These are phyloP conservation scores for Trichopria drosophilae DNA, from an alignment of 2,888 invertebrate species.

Conservation along the genomic window DNA sequence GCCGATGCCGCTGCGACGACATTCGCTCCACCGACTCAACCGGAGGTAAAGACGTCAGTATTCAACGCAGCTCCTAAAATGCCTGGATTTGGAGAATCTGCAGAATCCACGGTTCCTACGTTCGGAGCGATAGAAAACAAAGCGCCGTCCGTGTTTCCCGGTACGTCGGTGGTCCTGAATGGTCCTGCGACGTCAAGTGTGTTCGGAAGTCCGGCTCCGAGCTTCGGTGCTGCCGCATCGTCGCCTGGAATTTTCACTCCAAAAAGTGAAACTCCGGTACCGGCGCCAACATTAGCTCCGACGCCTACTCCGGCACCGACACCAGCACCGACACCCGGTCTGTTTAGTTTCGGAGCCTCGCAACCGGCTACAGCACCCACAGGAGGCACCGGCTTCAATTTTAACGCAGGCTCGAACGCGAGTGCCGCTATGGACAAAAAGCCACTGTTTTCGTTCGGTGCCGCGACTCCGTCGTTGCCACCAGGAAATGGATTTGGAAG, in stretches of 20 bases:
- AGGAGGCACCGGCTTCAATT: constrained; percentile 42
- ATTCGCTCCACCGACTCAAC: constrained; percentile 15
- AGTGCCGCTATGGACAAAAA: constrained; percentile 29
- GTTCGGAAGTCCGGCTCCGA: constrained; percentile 37
- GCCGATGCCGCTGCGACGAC: constrained; percentile 4
- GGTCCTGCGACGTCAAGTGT: constrained; percentile 7
- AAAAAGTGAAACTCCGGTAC: constrained; percentile 21
- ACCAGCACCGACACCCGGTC: constrained; percentile 27
- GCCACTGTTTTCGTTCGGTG: constrained; percentile 43
- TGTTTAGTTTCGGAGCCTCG: constrained; percentile 47
- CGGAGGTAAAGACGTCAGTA: constrained; percentile 12
- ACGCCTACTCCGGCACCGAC: constrained; percentile 32
- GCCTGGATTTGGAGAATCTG: constrained; percentile 27
- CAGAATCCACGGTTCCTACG: constrained; percentile 11
- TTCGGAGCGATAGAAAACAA: constrained; percentile 25
- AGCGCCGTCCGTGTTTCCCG: constrained; percentile 19
- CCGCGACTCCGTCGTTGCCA: constrained; percentile 25
- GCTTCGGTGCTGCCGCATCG: constrained; percentile 32
- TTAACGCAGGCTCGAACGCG: constrained; percentile 36
- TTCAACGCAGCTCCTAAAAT: constrained; percentile 18
- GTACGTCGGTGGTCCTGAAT: not conserved
- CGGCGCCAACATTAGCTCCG: constrained; percentile 34
- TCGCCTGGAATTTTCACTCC: constrained; percentile 40
- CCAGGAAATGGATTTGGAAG: constrained; percentile 40
- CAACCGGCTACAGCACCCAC: constrained; percentile 35